These are phyloP conservation scores for Lepidostoma basale DNA, from an alignment of 1,140 invertebrate species.

Conservation along the genomic window DNA sequence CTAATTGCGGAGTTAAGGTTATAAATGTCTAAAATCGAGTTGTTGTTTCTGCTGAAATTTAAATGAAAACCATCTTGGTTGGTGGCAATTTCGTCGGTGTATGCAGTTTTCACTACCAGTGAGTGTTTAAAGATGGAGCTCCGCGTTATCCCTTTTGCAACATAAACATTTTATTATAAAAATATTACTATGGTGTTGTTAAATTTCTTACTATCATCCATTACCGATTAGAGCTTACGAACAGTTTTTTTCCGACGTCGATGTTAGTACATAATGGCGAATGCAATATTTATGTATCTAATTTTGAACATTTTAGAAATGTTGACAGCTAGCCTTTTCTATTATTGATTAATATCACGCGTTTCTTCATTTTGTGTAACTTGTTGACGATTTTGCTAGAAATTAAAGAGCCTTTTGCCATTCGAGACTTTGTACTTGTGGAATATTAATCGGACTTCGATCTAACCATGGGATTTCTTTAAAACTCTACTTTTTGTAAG, in stretches of 20 bases:
- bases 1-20: neutral
- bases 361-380: neutral
- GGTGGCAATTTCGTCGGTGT: neutral
- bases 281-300: too few species aligned
- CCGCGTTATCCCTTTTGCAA: too few species aligned
- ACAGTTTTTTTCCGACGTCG: too few species aligned
- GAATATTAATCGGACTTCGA: neutral
- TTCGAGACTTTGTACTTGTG: neutral
- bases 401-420: neutral
- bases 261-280: too few species aligned
- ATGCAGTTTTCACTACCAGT: neutral
- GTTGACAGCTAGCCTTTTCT: neutral
- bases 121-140: too few species aligned
- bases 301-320: neutral
- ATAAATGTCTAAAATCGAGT: neutral
- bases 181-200: too few species aligned
- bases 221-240: too few species aligned
- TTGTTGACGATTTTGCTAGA: neutral
- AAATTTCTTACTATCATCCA: too few species aligned
- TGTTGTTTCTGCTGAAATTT: neutral
- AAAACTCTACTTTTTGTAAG: too few species aligned
- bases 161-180: too few species aligned
- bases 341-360: slow-evolving; percentile 1
- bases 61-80: neutral
- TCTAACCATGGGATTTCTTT: neutral